phyloP scores from a whole-genome alignment of 2,113 vertebrate genomes.

The Seriola aureovittata region DNA sequence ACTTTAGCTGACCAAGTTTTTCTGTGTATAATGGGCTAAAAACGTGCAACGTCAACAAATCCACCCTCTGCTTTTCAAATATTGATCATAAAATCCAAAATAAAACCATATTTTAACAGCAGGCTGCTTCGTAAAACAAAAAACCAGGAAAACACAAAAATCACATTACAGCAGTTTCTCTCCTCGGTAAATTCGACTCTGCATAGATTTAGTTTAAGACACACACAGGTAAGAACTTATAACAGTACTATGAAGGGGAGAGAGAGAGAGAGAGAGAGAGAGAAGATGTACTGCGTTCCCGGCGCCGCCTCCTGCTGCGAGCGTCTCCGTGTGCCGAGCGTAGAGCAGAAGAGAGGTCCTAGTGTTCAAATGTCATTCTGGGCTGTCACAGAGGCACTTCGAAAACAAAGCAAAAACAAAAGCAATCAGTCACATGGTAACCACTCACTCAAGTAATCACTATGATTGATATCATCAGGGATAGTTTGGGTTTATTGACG shows the following conservation, averaged over 20 bases:
- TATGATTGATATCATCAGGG: neutral
- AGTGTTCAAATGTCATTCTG: conserved; percentile 53
- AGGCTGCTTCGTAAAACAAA: conserved; percentile 19
- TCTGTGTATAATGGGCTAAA: neutral
- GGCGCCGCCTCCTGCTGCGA: conserved; percentile 8
- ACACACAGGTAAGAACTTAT: conserved; percentile 72
- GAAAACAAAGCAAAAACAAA: conserved; percentile 1
- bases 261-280: neutral
- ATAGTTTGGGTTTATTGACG: too few species aligned
- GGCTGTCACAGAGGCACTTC: conserved; percentile 80
- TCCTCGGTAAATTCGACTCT: conserved; percentile 60
- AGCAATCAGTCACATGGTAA: neutral
- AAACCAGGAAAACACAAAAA: neutral
- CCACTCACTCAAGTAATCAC: neutral
- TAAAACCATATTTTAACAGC: conserved; percentile 1
- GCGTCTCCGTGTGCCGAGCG: conserved; percentile 15
- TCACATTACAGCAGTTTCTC: conserved; percentile 53
- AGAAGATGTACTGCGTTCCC: conserved; percentile 22
- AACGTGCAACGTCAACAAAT: conserved; percentile 21
- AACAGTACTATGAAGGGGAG: conserved; percentile 61
- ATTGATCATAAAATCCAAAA: conserved; percentile 20
- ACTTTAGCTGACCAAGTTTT: neutral
- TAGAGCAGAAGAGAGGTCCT: conserved; percentile 44
- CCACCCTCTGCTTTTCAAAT: neutral
- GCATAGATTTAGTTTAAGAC: conserved; percentile 80